Evolutionary conservation across 1,140 invertebrate species (phyloP).

Genomic region (Drosophila aff.): DNA sequence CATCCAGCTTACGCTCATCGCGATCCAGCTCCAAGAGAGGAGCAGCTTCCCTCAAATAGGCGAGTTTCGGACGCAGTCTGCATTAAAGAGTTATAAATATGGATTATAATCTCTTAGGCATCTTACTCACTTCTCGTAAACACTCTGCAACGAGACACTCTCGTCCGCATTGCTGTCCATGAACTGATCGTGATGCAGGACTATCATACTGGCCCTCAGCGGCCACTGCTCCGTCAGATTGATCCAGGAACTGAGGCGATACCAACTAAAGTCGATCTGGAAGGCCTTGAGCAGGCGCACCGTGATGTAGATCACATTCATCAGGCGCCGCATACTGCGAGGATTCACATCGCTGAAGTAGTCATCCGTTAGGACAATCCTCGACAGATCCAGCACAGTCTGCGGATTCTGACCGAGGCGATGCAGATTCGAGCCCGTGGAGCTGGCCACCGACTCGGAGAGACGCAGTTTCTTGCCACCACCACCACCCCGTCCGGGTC

Average conservation of each 20-base stretch:
- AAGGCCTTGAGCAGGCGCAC: constrained; percentile 98
- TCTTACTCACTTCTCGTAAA: constrained; percentile 95
- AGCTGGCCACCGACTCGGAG: constrained; percentile 95
- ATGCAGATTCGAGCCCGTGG: constrained; percentile 94
- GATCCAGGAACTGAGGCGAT: constrained; percentile 97
- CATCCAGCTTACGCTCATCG: constrained; percentile 97
- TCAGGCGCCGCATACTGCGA: constrained; percentile 96
- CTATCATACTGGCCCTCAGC: constrained; percentile 98
- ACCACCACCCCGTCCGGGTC: constrained; percentile 81
- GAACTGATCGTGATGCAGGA: constrained; percentile 95
- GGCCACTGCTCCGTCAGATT: constrained; percentile 99
- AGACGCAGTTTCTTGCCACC: constrained; percentile 90
- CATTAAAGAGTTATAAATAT: constrained; percentile 28
- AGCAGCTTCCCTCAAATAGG: constrained; percentile 93
- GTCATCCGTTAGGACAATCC: constrained; percentile 96
- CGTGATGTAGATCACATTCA: constrained; percentile 99
- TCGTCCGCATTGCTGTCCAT: constrained; percentile 96
- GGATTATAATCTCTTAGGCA: no score
- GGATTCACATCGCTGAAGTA: constrained; percentile 99
- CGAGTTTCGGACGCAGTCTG: constrained; percentile 92
- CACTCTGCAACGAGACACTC: constrained; percentile 92
- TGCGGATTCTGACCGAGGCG: constrained; percentile 87
- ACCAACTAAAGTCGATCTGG: constrained; percentile 99
- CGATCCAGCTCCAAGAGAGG: constrained; percentile 95
- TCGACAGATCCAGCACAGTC: constrained; percentile 90